Evolutionary conservation across 92 coral and sea anemone genomes (phyloP).

Genomic region (Actinostola sp.): DNA sequence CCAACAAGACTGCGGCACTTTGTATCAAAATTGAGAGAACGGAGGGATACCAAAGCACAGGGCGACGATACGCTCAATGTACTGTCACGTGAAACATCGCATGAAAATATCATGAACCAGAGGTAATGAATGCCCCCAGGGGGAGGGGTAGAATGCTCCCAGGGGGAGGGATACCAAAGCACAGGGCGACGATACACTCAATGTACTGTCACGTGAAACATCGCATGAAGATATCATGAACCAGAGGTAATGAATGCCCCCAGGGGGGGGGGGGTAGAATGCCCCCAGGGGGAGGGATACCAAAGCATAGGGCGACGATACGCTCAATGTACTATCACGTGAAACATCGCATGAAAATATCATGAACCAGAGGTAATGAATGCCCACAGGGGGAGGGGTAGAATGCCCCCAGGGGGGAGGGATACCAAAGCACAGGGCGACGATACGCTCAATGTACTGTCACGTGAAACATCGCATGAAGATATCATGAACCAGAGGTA

Average conservation of each 20-base stretch:
- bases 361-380: no score
- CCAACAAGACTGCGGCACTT: constrained; percentile 41
- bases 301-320: no score
- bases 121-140: neutral
- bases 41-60: constrained; percentile 9
- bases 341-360: constrained; percentile 30
- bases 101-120: constrained; percentile 22
- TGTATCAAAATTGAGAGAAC: constrained; percentile 38
- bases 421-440: constrained; percentile 7
- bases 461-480: constrained; percentile 19
- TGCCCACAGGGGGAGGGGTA: no score
- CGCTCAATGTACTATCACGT: neutral
- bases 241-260: no score
- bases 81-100: constrained; percentile 6
- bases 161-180: no score
- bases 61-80: constrained; percentile 7
- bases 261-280: no score
- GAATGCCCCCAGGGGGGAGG: no score
- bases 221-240: constrained; percentile 33
- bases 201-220: constrained; percentile 4
- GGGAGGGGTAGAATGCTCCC: no score
- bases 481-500: no score
- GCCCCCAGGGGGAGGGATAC: no score
- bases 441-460: neutral
- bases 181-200: no score